Conservation (phyloP, 1,140 invertebrate genomes). For the Dendroctonus valens region DNA sequence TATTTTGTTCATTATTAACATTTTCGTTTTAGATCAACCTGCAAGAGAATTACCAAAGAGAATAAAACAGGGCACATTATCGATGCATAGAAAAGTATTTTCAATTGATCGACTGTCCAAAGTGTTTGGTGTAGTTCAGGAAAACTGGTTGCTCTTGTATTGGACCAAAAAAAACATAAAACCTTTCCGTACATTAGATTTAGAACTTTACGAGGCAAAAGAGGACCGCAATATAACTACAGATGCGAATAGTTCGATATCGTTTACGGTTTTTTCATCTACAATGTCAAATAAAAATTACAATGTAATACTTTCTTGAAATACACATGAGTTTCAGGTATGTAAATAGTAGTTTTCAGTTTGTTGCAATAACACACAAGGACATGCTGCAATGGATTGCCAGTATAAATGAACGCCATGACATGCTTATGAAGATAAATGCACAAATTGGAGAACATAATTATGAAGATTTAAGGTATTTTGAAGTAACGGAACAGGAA, state of each 20-base stretch:
- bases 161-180: constrained; percentile 8
- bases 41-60: constrained; percentile 9
- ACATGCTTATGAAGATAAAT: constrained; percentile 7
- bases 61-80: constrained; percentile 12
- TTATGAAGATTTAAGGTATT: constrained; percentile 13
- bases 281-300: constrained; percentile 6
- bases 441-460: not conserved
- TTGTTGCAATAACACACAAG: constrained; percentile 13
- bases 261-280: constrained; percentile 13
- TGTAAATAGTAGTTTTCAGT: constrained; percentile 2
- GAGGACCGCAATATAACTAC: constrained; percentile 9
- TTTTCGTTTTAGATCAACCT: constrained; percentile 9
- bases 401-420: constrained; percentile 12
- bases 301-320: constrained; percentile 10
- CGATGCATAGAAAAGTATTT: constrained; percentile 12
- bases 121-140: constrained; percentile 13
- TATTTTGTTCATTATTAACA: not conserved
- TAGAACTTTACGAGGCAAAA: constrained; percentile 10
- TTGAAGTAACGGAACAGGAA: constrained; percentile 7
- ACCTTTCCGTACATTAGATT: constrained; percentile 8
- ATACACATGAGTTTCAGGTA: not conserved
- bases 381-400: constrained; percentile 19
- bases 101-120: constrained; percentile 9
- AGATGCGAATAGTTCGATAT: constrained; percentile 6
- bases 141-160: constrained; percentile 14